Percentiles rank a stretch among this genome's conserved stretches.
Conservation (phyloP, 37 sponge, comb jelly and placozoan genomes). For the Crambe crambe region DNA sequence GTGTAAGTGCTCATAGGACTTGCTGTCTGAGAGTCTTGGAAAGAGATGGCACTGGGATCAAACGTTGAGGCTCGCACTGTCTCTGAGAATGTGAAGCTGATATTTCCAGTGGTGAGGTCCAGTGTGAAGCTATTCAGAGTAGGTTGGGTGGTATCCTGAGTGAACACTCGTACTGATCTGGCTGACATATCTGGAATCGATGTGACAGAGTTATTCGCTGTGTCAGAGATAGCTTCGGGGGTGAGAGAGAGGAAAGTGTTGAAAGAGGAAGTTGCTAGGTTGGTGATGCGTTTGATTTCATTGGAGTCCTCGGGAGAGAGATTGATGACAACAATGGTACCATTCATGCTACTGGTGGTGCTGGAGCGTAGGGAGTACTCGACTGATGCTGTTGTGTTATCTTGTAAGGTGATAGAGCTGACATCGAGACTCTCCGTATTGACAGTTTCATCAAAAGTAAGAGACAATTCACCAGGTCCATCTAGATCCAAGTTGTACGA, state of each 20-base stretch:
- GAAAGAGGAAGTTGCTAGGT: constrained; percentile 48
- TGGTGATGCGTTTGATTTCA: constrained; percentile 47
- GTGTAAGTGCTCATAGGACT: constrained; percentile 21
- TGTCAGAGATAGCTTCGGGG: constrained; percentile 48
- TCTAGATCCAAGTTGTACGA: constrained; percentile 71
- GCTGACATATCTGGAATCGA: constrained; percentile 38
- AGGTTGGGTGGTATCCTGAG: constrained; percentile 80
- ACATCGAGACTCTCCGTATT: constrained; percentile 60
- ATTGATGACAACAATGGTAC: constrained; percentile 53
- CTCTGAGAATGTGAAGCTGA: constrained; percentile 80
- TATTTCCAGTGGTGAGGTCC: constrained; percentile 65
- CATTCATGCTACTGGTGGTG: constrained; percentile 43
- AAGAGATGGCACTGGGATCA: constrained; percentile 44
- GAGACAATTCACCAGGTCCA: constrained; percentile 56
- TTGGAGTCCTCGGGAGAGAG: constrained; percentile 74
- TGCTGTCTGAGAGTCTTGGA: constrained; percentile 21
- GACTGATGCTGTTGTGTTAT: constrained; percentile 29
- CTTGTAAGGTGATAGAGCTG: constrained; percentile 62
- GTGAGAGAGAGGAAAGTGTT: constrained; percentile 70
- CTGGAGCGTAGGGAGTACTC: constrained; percentile 45
- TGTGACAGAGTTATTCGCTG: constrained; percentile 59
- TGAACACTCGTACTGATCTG: constrained; percentile 26
- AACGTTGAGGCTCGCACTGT: constrained; percentile 69
- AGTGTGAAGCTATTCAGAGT: constrained; percentile 56
- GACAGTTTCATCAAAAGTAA: constrained; percentile 86